These are phyloP conservation scores for Tribolium madens DNA, from an alignment of 1,140 invertebrate genomes.

Conservation along the genomic window DNA sequence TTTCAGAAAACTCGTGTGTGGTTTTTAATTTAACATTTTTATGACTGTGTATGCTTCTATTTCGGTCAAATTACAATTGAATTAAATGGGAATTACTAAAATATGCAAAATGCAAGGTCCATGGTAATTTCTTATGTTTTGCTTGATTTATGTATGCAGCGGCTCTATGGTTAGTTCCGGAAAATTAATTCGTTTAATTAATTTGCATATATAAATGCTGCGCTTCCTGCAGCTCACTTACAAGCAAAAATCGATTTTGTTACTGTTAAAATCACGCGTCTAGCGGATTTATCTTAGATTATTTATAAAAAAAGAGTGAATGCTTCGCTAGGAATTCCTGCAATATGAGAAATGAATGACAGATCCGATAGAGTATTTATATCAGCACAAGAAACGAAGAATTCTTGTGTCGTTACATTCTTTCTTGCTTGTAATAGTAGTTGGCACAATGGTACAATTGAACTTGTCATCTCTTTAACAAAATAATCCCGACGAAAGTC, in stretches of 20 bases:
- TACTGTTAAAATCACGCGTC: background rate
- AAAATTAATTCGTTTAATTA: background rate
- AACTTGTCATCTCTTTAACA: conserved; percentile 44
- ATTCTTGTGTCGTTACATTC: conserved; percentile 46
- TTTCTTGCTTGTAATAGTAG: conserved; percentile 44
- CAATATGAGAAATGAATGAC: conserved; percentile 45
- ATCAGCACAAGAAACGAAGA: conserved; percentile 41
- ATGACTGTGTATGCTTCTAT: background rate
- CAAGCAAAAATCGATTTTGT: no score
- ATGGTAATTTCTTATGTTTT: background rate
- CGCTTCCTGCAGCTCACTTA: no score
- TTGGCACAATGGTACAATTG: conserved; percentile 42
- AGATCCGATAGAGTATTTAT: conserved; percentile 42
- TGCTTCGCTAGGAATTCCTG: conserved; percentile 32
- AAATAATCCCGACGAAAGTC: conserved; percentile 33
- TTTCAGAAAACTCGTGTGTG: background rate
- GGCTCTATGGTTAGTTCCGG: background rate
- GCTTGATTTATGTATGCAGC: background rate
- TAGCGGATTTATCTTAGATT: conserved; percentile 7
- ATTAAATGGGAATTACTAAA: background rate
- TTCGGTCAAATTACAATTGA: background rate
- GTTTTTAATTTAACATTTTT: background rate
- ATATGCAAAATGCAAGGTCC: background rate
- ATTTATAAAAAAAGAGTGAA: conserved; percentile 10
- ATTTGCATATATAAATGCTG: background rate